Conservation (phyloP, 2,888 invertebrate genomes). For the Chymomyza procnemis region DNA sequence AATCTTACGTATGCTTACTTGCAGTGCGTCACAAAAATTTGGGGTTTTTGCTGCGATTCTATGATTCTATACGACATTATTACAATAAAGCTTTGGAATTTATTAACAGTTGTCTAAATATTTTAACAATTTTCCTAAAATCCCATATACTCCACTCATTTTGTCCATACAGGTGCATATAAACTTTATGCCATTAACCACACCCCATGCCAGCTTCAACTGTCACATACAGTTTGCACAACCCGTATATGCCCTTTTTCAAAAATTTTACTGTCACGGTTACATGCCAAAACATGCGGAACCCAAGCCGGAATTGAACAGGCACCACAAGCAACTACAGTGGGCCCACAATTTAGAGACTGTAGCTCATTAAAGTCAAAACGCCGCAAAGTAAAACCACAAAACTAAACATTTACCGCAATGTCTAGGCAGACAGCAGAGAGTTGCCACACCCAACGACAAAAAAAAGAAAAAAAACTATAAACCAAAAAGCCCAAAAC, state of each 20-base stretch:
- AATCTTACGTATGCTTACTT: too few species aligned
- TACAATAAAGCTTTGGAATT: too few species aligned
- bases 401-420: constrained; percentile 5
- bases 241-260: background rate
- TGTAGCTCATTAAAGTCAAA: constrained; percentile 2
- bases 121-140: too few species aligned
- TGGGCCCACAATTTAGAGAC: constrained; percentile 18
- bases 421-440: background rate
- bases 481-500: background rate
- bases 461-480: background rate
- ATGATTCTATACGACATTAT: too few species aligned
- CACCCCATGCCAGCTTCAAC: background rate
- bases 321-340: constrained; percentile 1
- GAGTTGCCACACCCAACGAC: background rate
- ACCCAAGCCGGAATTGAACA: background rate
- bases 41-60: too few species aligned
- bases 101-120: too few species aligned
- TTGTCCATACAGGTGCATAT: background rate
- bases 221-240: background rate
- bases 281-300: background rate
- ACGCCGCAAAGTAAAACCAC: background rate
- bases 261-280: background rate
- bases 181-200: background rate
- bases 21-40: too few species aligned
- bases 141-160: too few species aligned